A percentile compares a stretch with the other conserved stretches of the same genome.
phyloP scores from a whole-genome alignment of 1,140 invertebrate species.

The Pogonomyrmex barbatus region DNA sequence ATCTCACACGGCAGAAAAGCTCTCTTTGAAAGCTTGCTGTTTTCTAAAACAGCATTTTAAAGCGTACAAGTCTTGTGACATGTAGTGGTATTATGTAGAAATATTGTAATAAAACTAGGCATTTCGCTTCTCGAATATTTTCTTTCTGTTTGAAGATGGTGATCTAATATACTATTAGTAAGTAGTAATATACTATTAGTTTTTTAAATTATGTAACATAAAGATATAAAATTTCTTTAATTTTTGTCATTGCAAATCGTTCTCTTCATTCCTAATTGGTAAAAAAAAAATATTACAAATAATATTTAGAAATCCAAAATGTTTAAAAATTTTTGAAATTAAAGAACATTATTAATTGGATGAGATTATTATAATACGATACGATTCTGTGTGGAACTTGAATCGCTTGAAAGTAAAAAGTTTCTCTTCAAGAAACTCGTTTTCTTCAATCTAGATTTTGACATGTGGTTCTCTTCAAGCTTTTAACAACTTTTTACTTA shows the following conservation, averaged over 20 bases:
- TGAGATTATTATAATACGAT: neutral
- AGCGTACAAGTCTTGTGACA: neutral
- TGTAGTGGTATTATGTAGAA: neutral
- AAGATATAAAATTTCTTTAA: neutral
- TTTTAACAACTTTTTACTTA: conserved; percentile 25
- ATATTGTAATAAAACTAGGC: conserved; percentile 3
- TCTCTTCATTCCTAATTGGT: neutral
- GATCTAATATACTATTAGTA: neutral
- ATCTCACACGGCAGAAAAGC: conserved; percentile 42
- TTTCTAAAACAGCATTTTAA: conserved; percentile 23
- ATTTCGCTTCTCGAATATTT: neutral
- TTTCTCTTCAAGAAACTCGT: neutral
- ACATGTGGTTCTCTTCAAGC: neutral
- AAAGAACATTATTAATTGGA: conserved; percentile 7
- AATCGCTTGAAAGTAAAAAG: neutral
- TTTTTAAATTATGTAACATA: neutral
- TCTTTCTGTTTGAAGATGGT: neutral
- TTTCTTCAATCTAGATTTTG: neutral
- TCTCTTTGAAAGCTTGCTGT: conserved; percentile 44
- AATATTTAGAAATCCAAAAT: neutral
- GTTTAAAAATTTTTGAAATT: neutral
- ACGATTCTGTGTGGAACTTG: neutral
- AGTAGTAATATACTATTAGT: neutral
- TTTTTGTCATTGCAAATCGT: neutral
- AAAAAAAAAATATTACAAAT: neutral